Percentiles rank a stretch among this genome's conserved stretches.
These are phyloP conservation scores for Sesia bembeciformis DNA, from an alignment of 2,888 invertebrate genomes.

Conservation along the genomic window DNA sequence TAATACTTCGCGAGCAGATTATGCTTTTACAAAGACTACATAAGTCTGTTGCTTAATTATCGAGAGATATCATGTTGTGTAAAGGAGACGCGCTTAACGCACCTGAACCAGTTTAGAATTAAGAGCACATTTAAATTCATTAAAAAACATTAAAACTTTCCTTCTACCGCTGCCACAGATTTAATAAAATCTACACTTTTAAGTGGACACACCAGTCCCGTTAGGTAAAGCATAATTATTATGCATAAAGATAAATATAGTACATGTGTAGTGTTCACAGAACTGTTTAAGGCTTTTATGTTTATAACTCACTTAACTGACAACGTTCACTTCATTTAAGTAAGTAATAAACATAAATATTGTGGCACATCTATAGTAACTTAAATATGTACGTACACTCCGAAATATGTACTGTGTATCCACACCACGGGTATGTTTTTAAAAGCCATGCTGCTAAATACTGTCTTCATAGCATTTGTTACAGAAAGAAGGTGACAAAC, in stretches of 20 bases:
- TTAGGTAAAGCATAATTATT: background rate
- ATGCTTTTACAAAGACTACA: background rate
- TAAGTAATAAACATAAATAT: too few species aligned
- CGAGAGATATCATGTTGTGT: background rate
- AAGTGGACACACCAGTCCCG: conserved; percentile 37
- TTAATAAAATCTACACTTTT: conserved; percentile 28
- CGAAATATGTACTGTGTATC: too few species aligned
- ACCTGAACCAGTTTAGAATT: conserved; percentile 66
- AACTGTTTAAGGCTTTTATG: too few species aligned
- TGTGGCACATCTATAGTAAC: too few species aligned
- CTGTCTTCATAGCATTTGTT: too few species aligned
- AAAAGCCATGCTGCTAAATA: too few species aligned
- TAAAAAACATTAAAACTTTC: conserved; percentile 64
- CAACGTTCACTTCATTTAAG: too few species aligned
- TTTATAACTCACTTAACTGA: too few species aligned
- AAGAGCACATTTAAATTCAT: conserved; percentile 69
- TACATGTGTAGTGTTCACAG: too few species aligned
- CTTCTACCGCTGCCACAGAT: conserved; percentile 33
- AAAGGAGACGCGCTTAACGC: conserved; percentile 21
- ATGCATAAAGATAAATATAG: background rate
- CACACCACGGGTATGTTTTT: too few species aligned
- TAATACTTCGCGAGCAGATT: background rate
- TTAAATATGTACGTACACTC: too few species aligned
- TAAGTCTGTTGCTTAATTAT: background rate
- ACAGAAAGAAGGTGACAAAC: too few species aligned